These are phyloP conservation scores for Eonycteris spelaea DNA, from an alignment of 2,113 vertebrate species.

Conservation along the genomic window DNA sequence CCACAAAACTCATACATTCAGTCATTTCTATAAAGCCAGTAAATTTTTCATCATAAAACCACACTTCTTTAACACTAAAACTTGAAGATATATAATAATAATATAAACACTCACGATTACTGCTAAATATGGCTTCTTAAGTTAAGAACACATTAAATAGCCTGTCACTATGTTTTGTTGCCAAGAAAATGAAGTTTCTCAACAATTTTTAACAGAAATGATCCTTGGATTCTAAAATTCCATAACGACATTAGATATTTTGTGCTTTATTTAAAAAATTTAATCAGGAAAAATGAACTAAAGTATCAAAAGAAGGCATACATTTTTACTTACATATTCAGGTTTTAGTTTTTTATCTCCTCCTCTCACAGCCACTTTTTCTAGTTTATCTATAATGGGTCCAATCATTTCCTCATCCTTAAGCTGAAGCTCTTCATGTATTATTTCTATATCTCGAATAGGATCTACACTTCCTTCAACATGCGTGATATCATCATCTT, in stretches of 20 bases:
- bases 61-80: background rate
- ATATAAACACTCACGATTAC: background rate
- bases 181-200: conserved; percentile 86
- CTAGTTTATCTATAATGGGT: conserved; percentile 95
- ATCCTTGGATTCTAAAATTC: conserved; percentile 84
- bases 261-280: conserved; percentile 37
- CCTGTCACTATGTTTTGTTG: conserved; percentile 77
- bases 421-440: conserved; percentile 95
- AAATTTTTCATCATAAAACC: conserved; percentile 28
- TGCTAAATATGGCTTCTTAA: conserved; percentile 67
- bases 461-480: conserved; percentile 97
- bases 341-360: conserved; percentile 95
- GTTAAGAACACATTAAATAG: conserved; percentile 88
- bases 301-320: background rate
- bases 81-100: background rate
- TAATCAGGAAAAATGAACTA: conserved; percentile 2
- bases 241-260: conserved; percentile 73
- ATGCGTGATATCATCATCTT: conserved; percentile 98
- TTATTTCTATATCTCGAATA: conserved; percentile 94
- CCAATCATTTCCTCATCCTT: conserved; percentile 94
- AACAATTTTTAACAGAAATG: conserved; percentile 87
- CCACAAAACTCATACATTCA: conserved; percentile 3
- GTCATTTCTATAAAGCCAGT: background rate
- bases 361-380: conserved; percentile 94
- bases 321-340: conserved; percentile 94